Conservation (phyloP, 2,797 vertebrate species). For the Discoglossus pictus region DNA sequence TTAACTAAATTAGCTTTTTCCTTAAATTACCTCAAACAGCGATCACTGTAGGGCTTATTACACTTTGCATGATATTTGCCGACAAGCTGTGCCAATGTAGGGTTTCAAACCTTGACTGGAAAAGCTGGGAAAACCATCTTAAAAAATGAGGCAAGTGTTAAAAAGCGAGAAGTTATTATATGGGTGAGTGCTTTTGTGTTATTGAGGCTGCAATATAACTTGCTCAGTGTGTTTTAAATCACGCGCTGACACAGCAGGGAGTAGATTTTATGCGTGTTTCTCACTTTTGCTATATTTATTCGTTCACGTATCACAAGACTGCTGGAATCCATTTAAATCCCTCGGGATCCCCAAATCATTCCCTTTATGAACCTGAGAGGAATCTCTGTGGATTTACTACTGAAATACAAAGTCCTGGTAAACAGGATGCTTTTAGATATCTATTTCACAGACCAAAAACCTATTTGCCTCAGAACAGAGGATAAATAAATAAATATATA, state of each 20-base stretch:
- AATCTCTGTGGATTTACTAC: slow-evolving; percentile 6
- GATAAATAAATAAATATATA: no score
- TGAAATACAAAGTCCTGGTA: background rate
- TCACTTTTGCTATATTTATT: slow-evolving; percentile 20
- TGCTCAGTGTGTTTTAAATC: slow-evolving; percentile 38
- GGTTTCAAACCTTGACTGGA: slow-evolving; percentile 1
- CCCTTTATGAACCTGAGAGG: background rate
- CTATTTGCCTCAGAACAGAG: no score
- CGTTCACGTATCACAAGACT: slow-evolving; percentile 11
- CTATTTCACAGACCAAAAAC: no score
- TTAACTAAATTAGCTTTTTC: no score
- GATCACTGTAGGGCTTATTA: no score
- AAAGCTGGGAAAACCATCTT: slow-evolving; percentile 1
- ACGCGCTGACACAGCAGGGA: slow-evolving; percentile 46
- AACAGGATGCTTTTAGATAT: background rate
- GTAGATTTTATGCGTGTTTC: slow-evolving; percentile 32
- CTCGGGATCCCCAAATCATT: slow-evolving; percentile 25
- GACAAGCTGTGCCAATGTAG: no score
- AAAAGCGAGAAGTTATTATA: slow-evolving; percentile 46
- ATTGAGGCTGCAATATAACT: slow-evolving; percentile 46
- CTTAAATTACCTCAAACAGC: no score
- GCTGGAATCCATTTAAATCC: slow-evolving; percentile 7
- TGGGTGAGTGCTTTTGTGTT: slow-evolving; percentile 45
- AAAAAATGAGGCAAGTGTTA: slow-evolving; percentile 33
- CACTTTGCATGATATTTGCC: no score